phyloP scores from a whole-genome alignment of 2,888 invertebrate species.

The Adineta ricciae region DNA sequence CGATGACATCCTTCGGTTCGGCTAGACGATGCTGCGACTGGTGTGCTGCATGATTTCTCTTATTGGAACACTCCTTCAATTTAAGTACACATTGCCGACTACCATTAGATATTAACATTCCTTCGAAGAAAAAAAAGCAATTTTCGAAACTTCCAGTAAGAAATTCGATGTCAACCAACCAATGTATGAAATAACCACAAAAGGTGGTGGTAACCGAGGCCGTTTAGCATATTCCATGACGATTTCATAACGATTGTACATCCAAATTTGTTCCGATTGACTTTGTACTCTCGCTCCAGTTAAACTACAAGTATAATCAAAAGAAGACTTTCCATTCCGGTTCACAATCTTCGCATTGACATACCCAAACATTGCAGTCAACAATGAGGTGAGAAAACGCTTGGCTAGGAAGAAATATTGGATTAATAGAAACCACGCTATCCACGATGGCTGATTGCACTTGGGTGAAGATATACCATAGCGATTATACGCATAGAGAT shows the following conservation, averaged over 20 bases:
- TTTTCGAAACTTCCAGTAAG: too few species aligned
- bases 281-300: constrained; percentile 29
- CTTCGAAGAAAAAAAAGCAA: background rate
- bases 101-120: background rate
- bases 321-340: background rate
- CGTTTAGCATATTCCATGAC: constrained; percentile 31
- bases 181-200: constrained; percentile 29
- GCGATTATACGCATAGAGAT: background rate
- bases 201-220: constrained; percentile 30
- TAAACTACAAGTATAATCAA: constrained; percentile 1
- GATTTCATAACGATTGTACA: constrained; percentile 33
- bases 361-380: constrained; percentile 32
- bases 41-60: too few species aligned
- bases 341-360: background rate
- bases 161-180: background rate
- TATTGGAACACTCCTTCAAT: background rate
- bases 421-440: constrained; percentile 30
- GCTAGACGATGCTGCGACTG: background rate
- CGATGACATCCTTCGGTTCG: background rate
- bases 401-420: constrained; percentile 31
- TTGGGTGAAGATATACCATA: background rate
- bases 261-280: constrained; percentile 34
- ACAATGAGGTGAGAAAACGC: constrained; percentile 26
- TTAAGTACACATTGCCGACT: background rate
- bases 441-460: constrained; percentile 19